These are phyloP conservation scores for Gymnopithys bicolor DNA, from an alignment of 2,797 vertebrate species.

Conservation along the genomic window DNA sequence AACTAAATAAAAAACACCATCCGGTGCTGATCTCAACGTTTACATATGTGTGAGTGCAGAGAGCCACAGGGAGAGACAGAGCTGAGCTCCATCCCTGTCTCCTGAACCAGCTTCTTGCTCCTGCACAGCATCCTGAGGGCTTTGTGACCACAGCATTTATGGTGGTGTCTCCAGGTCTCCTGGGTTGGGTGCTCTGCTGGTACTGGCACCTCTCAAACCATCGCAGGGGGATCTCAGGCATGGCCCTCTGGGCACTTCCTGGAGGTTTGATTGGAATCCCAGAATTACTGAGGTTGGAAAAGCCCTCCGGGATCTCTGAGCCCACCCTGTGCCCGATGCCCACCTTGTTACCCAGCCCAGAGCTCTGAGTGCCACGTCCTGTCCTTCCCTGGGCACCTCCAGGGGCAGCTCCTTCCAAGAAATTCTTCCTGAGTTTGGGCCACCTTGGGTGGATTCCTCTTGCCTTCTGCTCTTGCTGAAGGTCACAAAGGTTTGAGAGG, in stretches of 20 bases:
- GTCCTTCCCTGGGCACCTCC: neutral
- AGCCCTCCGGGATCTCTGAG: neutral
- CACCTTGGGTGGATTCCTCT: neutral
- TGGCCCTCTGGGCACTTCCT: rapidly evolving
- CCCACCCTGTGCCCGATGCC: rapidly evolving
- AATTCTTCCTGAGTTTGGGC: neutral
- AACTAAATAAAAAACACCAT: conserved; percentile 26
- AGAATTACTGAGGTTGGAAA: neutral
- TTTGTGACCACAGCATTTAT: rapidly evolving
- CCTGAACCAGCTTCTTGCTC: neutral
- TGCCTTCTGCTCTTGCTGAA: neutral
- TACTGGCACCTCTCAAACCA: rapidly evolving
- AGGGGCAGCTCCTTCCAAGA: neutral
- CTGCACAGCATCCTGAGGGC: neutral
- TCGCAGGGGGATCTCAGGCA: rapidly evolving
- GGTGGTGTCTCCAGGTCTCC: neutral
- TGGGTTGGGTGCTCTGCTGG: neutral
- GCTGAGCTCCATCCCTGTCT: neutral
- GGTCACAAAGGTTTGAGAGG: neutral
- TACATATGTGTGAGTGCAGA: neutral
- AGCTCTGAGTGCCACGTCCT: neutral
- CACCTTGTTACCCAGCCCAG: neutral
- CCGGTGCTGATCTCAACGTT: conserved; percentile 49
- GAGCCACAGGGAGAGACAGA: neutral
- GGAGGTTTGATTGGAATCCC: neutral